Base-by-base conservation (phyloP, 1,140 invertebrate genomes). In the Andrena cerasifolii region DNA sequence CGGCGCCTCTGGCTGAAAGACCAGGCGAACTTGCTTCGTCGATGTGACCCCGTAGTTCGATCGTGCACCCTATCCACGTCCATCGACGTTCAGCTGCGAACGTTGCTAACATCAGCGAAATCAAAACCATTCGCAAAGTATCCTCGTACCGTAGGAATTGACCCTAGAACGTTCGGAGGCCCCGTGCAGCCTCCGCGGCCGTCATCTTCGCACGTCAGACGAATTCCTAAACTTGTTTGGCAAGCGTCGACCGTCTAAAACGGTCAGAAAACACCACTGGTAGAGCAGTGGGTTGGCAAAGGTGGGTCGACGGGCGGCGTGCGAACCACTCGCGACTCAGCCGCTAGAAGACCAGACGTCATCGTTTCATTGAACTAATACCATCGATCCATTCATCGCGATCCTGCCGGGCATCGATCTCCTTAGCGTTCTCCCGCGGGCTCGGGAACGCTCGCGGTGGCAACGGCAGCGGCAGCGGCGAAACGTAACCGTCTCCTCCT, bases 401-500 rank as follows among this genome's bases (percentile, higher is more conserved):
- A 43, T 53, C 58, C 43, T 14, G 2, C 6, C 21, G 14, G 0
- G 7, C 54, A 21, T 43, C 36, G 59, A 31, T 6, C 49, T 40
- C 5, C 21, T 21, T 61, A 61, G 18, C 66, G 43, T 26, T 71
- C 45, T 8, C 45, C 75, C 0, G 53, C 45, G 1, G 75, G 45
- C 31, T 77, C 47, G 4, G 21, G 43, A 53, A 49, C 53, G 26
- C 80, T 77, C 14, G 61, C 53, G 7, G 16, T 28, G 1, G 49
- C 49, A 31, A 36, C 53, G 4, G 45, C 36, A 26, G 12, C 56
- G 16, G 43, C 47, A 2, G 61, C 36, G 21, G 82, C 83, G 8
- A 74, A 85, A 21, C 82, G 82, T 4, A 54, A 12, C 40, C 83
- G 67, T 36, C 83, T 77, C 53, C 63, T 76, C n/a, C 82, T 73